Evolutionary conservation across 2,113 vertebrate genomes (phyloP).

Genomic region (Stercorarius parasiticus): DNA sequence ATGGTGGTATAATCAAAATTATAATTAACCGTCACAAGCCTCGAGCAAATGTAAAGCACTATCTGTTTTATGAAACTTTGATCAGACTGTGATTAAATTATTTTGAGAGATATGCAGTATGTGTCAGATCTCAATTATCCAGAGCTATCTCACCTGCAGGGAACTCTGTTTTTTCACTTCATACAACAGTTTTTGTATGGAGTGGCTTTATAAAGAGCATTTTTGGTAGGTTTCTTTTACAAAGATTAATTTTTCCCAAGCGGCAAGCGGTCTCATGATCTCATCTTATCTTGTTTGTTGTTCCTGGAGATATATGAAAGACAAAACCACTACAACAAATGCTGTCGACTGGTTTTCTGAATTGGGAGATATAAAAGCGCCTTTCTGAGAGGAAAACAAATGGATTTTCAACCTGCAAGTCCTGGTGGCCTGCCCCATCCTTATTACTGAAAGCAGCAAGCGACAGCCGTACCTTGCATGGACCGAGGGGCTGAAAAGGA

Average conservation of each 20-base stretch:
- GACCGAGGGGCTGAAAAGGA: background rate
- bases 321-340: background rate
- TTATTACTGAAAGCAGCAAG: background rate
- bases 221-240: background rate
- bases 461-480: rapidly evolving
- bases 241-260: background rate
- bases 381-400: background rate
- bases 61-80: conserved; percentile 56
- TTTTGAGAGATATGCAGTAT: conserved; percentile 9
- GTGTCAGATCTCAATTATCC: conserved; percentile 45
- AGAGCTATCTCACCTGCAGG: background rate
- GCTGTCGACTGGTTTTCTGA: background rate
- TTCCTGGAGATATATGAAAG: background rate
- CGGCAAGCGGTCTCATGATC: background rate
- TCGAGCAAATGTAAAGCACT: conserved; percentile 51
- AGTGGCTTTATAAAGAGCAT: background rate
- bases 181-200: background rate
- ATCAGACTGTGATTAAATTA: conserved; percentile 44
- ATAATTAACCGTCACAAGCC: conserved; percentile 55
- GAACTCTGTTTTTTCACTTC: background rate
- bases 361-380: background rate
- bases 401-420: background rate
- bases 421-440: background rate
- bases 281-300: background rate
- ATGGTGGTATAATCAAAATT: conserved; percentile 56